These are phyloP conservation scores for Smutsia temminckii DNA, from an alignment of 2,797 vertebrate genomes.

Conservation along the genomic window DNA sequence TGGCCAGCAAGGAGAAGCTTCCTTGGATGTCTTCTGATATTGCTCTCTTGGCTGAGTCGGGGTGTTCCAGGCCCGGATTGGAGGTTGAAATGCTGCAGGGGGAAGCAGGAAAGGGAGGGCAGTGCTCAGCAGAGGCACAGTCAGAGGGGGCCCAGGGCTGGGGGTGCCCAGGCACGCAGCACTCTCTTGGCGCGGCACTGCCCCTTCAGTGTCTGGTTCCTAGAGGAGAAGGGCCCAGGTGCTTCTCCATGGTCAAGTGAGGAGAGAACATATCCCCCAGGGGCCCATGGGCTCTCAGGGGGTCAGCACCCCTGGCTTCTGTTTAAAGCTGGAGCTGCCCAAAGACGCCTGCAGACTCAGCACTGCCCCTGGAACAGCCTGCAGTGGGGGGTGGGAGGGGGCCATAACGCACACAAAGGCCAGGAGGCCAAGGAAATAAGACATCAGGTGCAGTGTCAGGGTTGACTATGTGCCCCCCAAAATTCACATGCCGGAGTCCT, in stretches of 20 bases:
- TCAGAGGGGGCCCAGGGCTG: neutral
- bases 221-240: neutral
- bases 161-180: neutral
- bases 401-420: neutral
- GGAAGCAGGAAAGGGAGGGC: neutral
- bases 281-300: neutral
- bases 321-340: too few species aligned
- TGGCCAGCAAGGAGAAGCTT: neutral
- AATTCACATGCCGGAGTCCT: neutral
- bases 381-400: neutral
- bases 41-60: neutral
- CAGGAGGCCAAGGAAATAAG: neutral
- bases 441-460: rapidly evolving
- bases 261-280: neutral
- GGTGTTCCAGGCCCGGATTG: neutral
- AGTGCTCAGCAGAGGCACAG: neutral
- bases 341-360: too few species aligned
- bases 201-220: rapidly evolving
- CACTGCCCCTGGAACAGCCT: neutral
- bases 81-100: neutral
- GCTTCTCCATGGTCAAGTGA: neutral
- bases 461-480: neutral
- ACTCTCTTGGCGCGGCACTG: neutral
- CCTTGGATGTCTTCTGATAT: neutral
- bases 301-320: neutral